Base-by-base conservation (phyloP, 2,888 invertebrate species). In the Nomada hirtipes region DNA sequence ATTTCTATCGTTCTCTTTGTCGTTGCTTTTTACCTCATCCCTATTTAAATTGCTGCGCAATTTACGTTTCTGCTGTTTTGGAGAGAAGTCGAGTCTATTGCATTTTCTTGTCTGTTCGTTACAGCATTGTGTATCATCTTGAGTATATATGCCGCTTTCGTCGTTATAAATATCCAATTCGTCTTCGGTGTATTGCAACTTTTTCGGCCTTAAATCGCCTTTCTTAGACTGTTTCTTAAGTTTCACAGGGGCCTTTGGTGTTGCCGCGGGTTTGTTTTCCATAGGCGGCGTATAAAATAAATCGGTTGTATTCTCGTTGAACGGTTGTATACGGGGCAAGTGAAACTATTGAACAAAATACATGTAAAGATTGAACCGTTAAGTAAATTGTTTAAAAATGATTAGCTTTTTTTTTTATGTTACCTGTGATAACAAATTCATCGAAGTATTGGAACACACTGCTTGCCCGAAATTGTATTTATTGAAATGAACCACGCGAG, bases 211-310 rank as follows among this genome's bases (percentile, higher is more conserved):
- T 60, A 89, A 74, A 23, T 87, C 84, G 4, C 64, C 71, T n/a
- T 86, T 89, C 9, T 81, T 81, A 0, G 81, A 53, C 2, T 55
- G 71, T 60, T 84, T 88, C 3, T 80, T 90, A n/a, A 71, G 64
- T 68, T 91, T 92, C 0, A 86, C 69, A 15, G 92, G 92, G 3
- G 92, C 90, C 9, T 63, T 77, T 0, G 87, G 89, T 15, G 75
- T 60, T 50, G 59, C 29, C 3, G 36, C 10, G 1, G 10, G 0
- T 55, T 57, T 78, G 4, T 65, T 77, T 18, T 67, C 18, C 71
- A 50, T 72, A 42, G 72, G 81, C n/a, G 87, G 87, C 0, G 77
- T 44, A 11, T 69, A 68, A 47, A 60, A 64, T 18, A 57, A 70
- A n/a, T 26, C 23, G 18, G 26, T 26, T 18, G 20, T 7, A n/a